phyloP scores from a whole-genome alignment of 2,113 vertebrate genomes.

The Maccullochella peelii region DNA sequence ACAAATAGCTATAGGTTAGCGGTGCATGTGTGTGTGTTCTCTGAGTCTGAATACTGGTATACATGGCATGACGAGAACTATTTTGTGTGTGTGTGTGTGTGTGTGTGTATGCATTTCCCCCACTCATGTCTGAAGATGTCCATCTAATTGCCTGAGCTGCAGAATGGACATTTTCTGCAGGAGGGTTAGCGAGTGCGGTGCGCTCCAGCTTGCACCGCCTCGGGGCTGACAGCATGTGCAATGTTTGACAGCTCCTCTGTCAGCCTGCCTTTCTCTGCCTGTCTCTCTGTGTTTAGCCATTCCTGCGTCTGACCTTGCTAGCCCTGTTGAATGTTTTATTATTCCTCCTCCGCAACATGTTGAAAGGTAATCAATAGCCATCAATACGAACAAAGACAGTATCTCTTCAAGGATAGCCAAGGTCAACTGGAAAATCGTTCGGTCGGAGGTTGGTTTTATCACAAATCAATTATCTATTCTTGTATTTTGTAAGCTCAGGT shows the following conservation, averaged over 20 bases:
- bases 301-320: slow-evolving; percentile 47
- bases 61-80: background rate
- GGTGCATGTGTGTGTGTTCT: background rate
- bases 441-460: background rate
- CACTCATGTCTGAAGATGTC: slow-evolving; percentile 15
- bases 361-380: slow-evolving; percentile 68
- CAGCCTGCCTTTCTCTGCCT: slow-evolving; percentile 19
- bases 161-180: slow-evolving; percentile 20
- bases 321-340: slow-evolving; percentile 60
- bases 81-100: background rate
- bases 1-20: slow-evolving; percentile 47
- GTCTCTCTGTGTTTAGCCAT: slow-evolving; percentile 38
- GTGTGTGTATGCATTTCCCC: background rate
- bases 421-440: slow-evolving; percentile 35
- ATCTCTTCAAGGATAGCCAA: slow-evolving; percentile 23
- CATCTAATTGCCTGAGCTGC: slow-evolving; percentile 44
- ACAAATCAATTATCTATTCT: slow-evolving; percentile 8
- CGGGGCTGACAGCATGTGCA: slow-evolving; percentile 33
- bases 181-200: background rate
- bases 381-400: slow-evolving; percentile 20
- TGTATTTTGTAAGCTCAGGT: background rate
- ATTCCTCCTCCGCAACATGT: slow-evolving; percentile 35
- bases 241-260: slow-evolving; percentile 66
- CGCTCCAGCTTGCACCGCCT: slow-evolving; percentile 43
- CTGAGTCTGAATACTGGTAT: slow-evolving; percentile 4